A percentile compares a stretch with the other conserved stretches of the same genome.
These are phyloP conservation scores for Drosophila tripunctata DNA, from an alignment of 2,888 invertebrate genomes.

Conservation along the genomic window DNA sequence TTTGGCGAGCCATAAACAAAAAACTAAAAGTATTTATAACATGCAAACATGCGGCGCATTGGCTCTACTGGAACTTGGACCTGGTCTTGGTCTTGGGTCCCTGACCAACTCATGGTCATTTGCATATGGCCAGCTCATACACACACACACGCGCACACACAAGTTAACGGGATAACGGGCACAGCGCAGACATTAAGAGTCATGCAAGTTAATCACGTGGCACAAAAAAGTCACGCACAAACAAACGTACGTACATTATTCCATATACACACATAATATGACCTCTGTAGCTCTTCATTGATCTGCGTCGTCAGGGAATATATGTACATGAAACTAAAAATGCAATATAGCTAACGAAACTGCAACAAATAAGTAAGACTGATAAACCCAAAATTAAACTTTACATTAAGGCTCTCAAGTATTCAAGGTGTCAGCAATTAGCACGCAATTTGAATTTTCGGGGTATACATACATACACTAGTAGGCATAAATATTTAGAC, in stretches of 20 bases:
- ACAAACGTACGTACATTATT: conserved; percentile 9
- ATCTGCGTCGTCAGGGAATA: conserved; percentile 8
- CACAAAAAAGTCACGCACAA: conserved; percentile 70
- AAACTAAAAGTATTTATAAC: conserved; percentile 74
- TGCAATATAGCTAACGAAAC: conserved; percentile 35
- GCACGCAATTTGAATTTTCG: not conserved
- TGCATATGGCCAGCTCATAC: conserved; percentile 36
- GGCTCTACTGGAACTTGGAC: conserved; percentile 31
- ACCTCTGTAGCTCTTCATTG: conserved; percentile 33
- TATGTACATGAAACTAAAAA: conserved; percentile 39
- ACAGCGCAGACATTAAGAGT: conserved; percentile 42
- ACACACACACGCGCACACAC: conserved; percentile 3
- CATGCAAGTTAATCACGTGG: conserved; percentile 74
- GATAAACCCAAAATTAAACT: conserved; percentile 12
- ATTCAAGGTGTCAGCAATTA: conserved; percentile 48
- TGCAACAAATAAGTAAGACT: conserved; percentile 15
- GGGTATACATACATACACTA: no score
- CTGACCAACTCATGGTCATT: conserved; percentile 58
- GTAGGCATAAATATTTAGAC: no score
- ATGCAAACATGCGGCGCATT: conserved; percentile 68
- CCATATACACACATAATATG: not conserved
- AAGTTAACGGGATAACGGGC: conserved; percentile 20
- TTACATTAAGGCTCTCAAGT: conserved; percentile 38
- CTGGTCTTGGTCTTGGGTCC: conserved; percentile 9
- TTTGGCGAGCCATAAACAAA: conserved; percentile 61